Base-by-base conservation (phyloP, 2,797 vertebrate species). In the Coilia nasus region DNA sequence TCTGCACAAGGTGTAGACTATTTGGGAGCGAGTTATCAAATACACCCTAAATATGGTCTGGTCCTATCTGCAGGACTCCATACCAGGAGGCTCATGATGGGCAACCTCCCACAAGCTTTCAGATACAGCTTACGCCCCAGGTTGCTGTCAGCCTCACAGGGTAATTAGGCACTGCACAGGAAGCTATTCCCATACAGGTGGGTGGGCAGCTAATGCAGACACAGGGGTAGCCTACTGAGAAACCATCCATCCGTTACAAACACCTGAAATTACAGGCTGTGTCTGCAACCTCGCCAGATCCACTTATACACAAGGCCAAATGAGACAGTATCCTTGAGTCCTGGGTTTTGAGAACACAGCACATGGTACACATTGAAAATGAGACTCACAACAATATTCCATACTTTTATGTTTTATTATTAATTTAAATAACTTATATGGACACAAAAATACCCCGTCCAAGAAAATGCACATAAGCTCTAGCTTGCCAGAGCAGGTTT, bases 341-440 rank as follows among this genome's bases (percentile, higher is more conserved):
- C 64, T 25, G 25, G 35, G 64, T 19, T 41, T 75, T 17, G 12
- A 75, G 28, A 75, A 31, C 11, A 75, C 12, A 19, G 0, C 21
- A 31, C 6, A 6, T 41, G 28, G 31, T 35, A 35, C 12, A 35
- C 41, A 35, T 19, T 17, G 44, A 71, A 71, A 41, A 41, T 41
- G 35, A 41, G 5, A 41, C 35, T 5, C 35, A 54, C 50, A 1
- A 78, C 71, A 41, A 78, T 5, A 78, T 92, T 92, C 88, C 91
- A 82, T 88, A 91, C 89, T 92, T 92, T 94, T 93, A 92, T 93
- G 57, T 67, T 90, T 94, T 94, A 83, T 95, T 95, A 94, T 96
- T 96, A 92, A 95, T 93, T 95, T 94, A 96, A 96, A 96, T 96
- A 96, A 96, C 93, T 95, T 95, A 95, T 93, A 94, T 91, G 90